phyloP scores from a whole-genome alignment of 2,888 invertebrate genomes.

The Phaonia tiefii region DNA sequence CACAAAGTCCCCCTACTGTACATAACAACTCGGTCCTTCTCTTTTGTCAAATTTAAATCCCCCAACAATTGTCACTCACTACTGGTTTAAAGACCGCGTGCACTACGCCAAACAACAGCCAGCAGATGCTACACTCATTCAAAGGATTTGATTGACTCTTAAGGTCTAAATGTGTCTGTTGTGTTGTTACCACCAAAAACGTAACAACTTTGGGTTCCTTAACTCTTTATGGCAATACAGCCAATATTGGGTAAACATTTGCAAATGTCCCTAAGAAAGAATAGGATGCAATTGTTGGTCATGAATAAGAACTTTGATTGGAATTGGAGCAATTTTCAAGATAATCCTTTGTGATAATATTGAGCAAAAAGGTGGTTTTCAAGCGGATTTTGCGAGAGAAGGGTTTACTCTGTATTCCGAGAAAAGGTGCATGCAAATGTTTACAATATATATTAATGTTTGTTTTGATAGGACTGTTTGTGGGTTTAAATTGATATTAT shows the following conservation, averaged over 20 bases:
- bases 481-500: conserved; percentile 2
- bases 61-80: conserved; percentile 54
- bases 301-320: not conserved
- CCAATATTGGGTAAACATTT: not conserved
- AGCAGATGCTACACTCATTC: not conserved
- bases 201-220: no score
- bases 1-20: not conserved
- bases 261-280: not conserved
- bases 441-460: no score
- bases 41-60: conserved; percentile 29
- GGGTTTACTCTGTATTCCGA: not conserved
- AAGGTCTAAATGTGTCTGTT: no score
- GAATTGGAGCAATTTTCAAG: not conserved
- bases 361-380: not conserved
- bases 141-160: not conserved
- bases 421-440: not conserved
- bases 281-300: not conserved
- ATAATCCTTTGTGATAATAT: not conserved
- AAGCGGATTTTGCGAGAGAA: not conserved
- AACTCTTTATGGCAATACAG: conserved; percentile 46
- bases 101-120: conserved; percentile 11
- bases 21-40: no score
- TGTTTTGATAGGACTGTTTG: not conserved
- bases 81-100: no score
- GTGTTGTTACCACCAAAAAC: no score